These are phyloP conservation scores for Zelleria hepariella DNA, from an alignment of 2,888 invertebrate genomes.

Conservation along the genomic window DNA sequence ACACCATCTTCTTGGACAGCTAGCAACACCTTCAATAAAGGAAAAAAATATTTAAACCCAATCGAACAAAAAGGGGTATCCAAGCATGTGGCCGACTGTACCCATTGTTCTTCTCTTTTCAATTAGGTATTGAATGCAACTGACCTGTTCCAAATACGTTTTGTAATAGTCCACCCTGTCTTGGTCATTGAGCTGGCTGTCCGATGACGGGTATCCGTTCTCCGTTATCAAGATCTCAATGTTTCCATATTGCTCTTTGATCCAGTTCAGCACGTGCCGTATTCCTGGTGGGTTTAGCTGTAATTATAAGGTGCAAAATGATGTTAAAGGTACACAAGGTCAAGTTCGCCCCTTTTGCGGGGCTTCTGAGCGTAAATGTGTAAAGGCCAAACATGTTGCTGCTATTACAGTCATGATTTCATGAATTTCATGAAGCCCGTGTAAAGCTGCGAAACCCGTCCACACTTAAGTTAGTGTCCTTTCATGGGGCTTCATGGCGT, in stretches of 20 bases:
- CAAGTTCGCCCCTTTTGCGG: no score
- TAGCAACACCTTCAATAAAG: constrained; percentile 22
- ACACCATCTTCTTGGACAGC: constrained; percentile 46
- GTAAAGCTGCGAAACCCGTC: no score
- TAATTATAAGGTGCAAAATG: no score
- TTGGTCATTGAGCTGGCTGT: constrained; percentile 24
- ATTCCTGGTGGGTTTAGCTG: constrained; percentile 60
- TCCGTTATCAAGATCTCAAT: constrained; percentile 48
- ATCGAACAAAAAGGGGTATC: background rate
- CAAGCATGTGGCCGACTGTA: background rate
- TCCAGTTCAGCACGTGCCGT: constrained; percentile 40
- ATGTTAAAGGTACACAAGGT: no score
- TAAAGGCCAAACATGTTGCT: no score
- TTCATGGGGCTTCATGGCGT: no score
- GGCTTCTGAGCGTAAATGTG: no score
- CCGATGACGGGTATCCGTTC: constrained; percentile 37
- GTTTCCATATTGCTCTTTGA: constrained; percentile 50
- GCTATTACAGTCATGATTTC: no score
- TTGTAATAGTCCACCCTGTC: constrained; percentile 24
- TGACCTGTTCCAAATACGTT: constrained; percentile 20
- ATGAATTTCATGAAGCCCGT: no score
- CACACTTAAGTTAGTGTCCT: no score
- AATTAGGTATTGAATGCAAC: no score
- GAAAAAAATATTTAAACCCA: background rate
- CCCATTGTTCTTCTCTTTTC: no score